Conservation (phyloP, 2,113 vertebrate genomes). For the Rattus norvegicus region GRCr8 NC_086039.1:86483001-86483500, state of each 20-base stretch:
- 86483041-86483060: not conserved
- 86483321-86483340: not conserved
- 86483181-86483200: not conserved
- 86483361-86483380: not conserved
- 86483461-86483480: not conserved
- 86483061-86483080: not conserved
- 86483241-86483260: not conserved
- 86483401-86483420: not conserved
- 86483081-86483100: not conserved
- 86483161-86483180: not conserved
- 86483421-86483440: not conserved
- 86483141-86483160: not conserved
- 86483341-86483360: not conserved
- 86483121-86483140: not conserved
- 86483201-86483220: not conserved
- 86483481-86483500: not conserved
- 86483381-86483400: not conserved
- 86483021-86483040: not conserved
- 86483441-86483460: not conserved
- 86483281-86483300: not conserved
- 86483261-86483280: not conserved
- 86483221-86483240: not conserved
- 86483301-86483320: not conserved
- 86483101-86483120: not conserved
- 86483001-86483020: not conserved